Evolutionary conservation across 2,113 vertebrate species (phyloP), one percentile per base, ranked within the genome.

Genomic region (Carollia perspicillata): DNA sequence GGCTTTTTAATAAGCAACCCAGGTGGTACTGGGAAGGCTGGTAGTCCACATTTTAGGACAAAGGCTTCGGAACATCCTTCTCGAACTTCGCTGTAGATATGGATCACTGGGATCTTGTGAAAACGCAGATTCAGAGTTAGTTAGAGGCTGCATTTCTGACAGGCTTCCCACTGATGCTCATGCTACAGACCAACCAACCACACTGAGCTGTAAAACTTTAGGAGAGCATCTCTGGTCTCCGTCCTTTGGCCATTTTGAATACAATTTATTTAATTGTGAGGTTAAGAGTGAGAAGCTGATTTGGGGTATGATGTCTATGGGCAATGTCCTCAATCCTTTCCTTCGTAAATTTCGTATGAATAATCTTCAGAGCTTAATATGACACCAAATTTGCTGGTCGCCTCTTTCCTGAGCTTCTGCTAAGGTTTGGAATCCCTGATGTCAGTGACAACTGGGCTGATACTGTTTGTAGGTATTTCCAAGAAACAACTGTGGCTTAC

Each of bases 1-100:
- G 75, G 65, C 89, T 84, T 65, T 95, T 95, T 66, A 95, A 42
- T 88, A 92, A 97, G 66, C 40, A 94, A 47, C 40, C 37, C 88
- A 94, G 88, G 92, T 97, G 97, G 84, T 63, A 13, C 22, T 72
- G 60, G 44, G 75, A 85, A 89, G 66, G 18, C 78, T 68, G 74
- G 14, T 63, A 86, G 78, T 75, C 51, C 58, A 89, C 51, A 40
- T 92, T 84, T 83, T 86, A 65, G 94, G 89, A 84, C 89, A 94
- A 93, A 92, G 84, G 80, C 79, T 83, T 71, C 8, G 22, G 65
- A 83, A 69, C 42, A 60, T 18, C n/a, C 68, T 37, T 80, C 74
- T 60, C 53, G 20, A 81, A 44, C 11, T 91, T 74, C 6, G 13
- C 3, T 42, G 7, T 44, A 20, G 11, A 63, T 35, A 28, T 16